Evolutionary conservation across 2,888 invertebrate genomes (phyloP), one percentile per base, ranked within the genome.

Genomic region (Cheilosia variabilis): DNA sequence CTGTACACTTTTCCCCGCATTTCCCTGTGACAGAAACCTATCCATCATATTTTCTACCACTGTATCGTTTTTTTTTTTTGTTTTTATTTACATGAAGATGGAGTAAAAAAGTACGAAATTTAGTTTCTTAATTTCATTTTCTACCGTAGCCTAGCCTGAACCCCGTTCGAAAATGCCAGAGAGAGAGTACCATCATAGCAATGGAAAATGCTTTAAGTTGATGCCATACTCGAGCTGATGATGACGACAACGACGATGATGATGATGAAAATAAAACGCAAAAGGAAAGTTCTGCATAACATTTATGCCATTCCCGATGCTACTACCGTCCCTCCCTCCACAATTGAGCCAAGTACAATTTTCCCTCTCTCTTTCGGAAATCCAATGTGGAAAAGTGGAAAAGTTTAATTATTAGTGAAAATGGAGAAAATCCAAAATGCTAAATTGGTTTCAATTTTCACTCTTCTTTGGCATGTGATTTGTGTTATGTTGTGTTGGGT

Each of bases 341-440:
- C 2, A 13, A 53, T 37, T 27, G 34, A 53, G 53, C n/a, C n/a
- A 52, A 41, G 24, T 17, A 22, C 17, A 63, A 41, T 68, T 52
- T n/a, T 50, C 43, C 58, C 24, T 65, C 52, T 68, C 47, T 43
- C 34, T 45, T 62, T 73, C 62, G 63, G 41, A 68, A 65, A 79
- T 73, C 47, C 69, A 63, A 69, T 53, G 73, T 60, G 68, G 53
- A 73, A 73, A 78, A 78, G 78, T 73, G 68, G 77, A 83, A 84
- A 84, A 75, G 45, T 79, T 82, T 79, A 84, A 84, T 84, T 75
- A 79, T 75, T 75, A 65, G 83, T 84, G 83, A 84, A 84, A 84
- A 84, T 69, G 58, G 79, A 79, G 83, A 79, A 84, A 84, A 84
- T 79, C 52, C 58, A 58, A 84, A 83, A 83, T 73, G 50, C 68